Conservation (phyloP, 2,888 invertebrate genomes). For the Dugesia japonica region DNA sequence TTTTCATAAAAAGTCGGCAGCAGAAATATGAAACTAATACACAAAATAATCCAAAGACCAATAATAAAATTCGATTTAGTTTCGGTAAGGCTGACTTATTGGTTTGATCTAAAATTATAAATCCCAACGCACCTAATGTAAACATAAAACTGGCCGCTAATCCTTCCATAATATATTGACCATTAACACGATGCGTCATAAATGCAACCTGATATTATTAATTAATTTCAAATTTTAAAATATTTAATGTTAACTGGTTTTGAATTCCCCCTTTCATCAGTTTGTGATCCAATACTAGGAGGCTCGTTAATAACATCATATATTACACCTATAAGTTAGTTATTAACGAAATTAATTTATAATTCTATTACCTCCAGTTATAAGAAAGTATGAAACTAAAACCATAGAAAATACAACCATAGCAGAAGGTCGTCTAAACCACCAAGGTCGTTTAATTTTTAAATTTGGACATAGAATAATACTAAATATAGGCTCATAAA, state of each 20-base stretch:
- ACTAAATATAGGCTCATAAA: background rate
- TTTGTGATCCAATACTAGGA: constrained; percentile 79
- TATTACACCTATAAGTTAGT: constrained; percentile 65
- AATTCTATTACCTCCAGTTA: constrained; percentile 24
- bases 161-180: constrained; percentile 98
- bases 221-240: background rate
- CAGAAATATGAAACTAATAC: constrained; percentile 82
- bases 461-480: constrained; percentile 25
- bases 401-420: background rate
- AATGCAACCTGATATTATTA: constrained; percentile 61
- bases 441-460: background rate
- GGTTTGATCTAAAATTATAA: constrained; percentile 82
- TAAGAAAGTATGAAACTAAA: constrained; percentile 2
- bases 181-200: constrained; percentile 93
- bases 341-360: constrained; percentile 29
- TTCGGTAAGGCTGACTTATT: constrained; percentile 69
- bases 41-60: constrained; percentile 74
- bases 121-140: constrained; percentile 81
- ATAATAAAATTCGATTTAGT: constrained; percentile 71
- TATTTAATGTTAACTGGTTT: constrained; percentile 57
- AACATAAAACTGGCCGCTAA: constrained; percentile 89
- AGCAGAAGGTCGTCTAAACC: constrained; percentile 9
- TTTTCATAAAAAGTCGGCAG: constrained; percentile 91
- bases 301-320: constrained; percentile 98
- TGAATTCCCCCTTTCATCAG: constrained; percentile 88